Conservation (phyloP, 1,140 invertebrate genomes). For the Euwallacea fornicatus region DNA sequence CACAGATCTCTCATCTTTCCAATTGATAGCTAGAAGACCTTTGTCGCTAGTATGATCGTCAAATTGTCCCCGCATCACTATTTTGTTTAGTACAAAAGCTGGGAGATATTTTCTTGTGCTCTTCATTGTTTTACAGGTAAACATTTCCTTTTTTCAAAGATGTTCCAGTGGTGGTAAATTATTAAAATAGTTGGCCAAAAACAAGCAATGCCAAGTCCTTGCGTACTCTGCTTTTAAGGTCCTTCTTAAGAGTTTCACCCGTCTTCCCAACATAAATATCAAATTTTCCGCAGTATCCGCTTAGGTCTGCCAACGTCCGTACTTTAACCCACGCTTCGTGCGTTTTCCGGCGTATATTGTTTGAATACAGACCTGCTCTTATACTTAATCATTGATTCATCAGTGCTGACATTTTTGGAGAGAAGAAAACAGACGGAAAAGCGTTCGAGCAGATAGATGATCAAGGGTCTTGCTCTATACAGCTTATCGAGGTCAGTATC, state of each 20-base stretch:
- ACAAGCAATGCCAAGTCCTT: conserved; percentile 44
- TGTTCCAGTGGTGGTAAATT: conserved; percentile 48
- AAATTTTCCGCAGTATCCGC: conserved; percentile 53
- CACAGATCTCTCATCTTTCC: conserved; percentile 45
- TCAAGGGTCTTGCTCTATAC: conserved; percentile 27
- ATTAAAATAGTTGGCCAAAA: conserved; percentile 56
- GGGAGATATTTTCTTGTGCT: conserved; percentile 45
- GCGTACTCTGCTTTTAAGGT: conserved; percentile 46
- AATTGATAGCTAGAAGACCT: conserved; percentile 44
- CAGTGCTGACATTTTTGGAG: conserved; percentile 7
- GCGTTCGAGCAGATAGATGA: not conserved
- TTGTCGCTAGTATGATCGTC: conserved; percentile 46
- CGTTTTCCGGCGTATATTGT: conserved; percentile 49
- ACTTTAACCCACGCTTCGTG: conserved; percentile 55
- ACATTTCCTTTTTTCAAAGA: conserved; percentile 46
- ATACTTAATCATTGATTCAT: conserved; percentile 48
- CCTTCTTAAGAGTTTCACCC: conserved; percentile 39
- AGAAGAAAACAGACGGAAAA: not conserved
- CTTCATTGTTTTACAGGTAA: conserved; percentile 53
- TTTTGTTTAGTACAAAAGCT: conserved; percentile 48
- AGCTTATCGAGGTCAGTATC: conserved; percentile 43
- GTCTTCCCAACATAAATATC: conserved; percentile 53
- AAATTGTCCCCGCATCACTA: conserved; percentile 51
- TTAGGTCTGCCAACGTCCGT: conserved; percentile 44
- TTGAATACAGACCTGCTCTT: conserved; percentile 41